Evolutionary conservation across 2,113 vertebrate species (phyloP).

Genomic region (Procavia capensis): DNA sequence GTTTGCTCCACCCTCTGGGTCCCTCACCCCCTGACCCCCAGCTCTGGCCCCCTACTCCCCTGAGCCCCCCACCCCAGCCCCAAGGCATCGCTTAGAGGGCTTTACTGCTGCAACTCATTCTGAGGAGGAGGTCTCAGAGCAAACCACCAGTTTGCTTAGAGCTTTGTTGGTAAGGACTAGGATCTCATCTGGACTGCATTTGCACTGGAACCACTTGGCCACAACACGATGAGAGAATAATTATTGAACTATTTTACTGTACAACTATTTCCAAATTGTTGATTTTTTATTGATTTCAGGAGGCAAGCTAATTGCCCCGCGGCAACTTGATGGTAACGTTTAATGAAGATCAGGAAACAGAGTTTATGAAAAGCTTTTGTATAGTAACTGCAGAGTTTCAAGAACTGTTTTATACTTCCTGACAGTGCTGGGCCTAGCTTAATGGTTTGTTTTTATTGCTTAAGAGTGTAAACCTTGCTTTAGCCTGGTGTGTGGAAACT

Average conservation of each 20-base stretch:
- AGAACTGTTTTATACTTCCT: slow-evolving; percentile 93
- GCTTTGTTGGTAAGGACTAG: slow-evolving; percentile 79
- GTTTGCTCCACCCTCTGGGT: not conserved
- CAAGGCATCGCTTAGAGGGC: not conserved
- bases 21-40: no score
- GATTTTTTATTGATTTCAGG: slow-evolving; percentile 92
- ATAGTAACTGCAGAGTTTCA: slow-evolving; percentile 91
- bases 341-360: slow-evolving; percentile 93
- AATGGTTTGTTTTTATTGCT: slow-evolving; percentile 97
- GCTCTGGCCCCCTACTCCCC: no score
- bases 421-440: slow-evolving; percentile 93
- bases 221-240: slow-evolving; percentile 86
- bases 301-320: slow-evolving; percentile 92
- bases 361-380: slow-evolving; percentile 92
- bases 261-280: slow-evolving; percentile 88
- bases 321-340: slow-evolving; percentile 90
- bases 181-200: slow-evolving; percentile 90
- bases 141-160: slow-evolving; percentile 63
- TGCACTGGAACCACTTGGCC: slow-evolving; percentile 86
- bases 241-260: slow-evolving; percentile 87
- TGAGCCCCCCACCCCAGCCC: no score
- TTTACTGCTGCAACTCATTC: not conserved
- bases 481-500: slow-evolving; percentile 94
- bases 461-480: slow-evolving; percentile 97
- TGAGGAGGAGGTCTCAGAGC: slow-evolving; percentile 68